phyloP scores from a whole-genome alignment of 2,113 vertebrate species.

The Hippocampus comes region DNA sequence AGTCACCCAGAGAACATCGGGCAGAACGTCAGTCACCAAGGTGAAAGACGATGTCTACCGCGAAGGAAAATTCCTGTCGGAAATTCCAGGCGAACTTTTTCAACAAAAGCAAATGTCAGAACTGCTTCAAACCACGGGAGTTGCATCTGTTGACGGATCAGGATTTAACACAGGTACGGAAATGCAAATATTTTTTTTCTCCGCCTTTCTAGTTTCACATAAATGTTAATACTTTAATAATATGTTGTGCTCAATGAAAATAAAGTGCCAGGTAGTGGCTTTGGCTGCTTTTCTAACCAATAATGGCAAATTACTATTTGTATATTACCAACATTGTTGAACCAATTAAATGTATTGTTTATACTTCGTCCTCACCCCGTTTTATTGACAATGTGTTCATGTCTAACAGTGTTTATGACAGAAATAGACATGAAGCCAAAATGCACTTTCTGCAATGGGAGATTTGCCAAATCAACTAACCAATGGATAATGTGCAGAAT shows the following conservation, averaged over 20 bases:
- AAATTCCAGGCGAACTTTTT: conserved; percentile 83
- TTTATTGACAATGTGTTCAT: background rate
- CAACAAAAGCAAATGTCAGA: conserved; percentile 83
- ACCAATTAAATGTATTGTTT: background rate
- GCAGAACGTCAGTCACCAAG: background rate
- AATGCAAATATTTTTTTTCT: too few species aligned
- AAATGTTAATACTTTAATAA: background rate
- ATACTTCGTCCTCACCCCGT: background rate
- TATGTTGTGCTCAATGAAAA: background rate
- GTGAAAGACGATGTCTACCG: conserved; percentile 67
- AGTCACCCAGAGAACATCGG: background rate
- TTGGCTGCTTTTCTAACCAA: background rate
- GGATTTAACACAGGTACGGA: conserved; percentile 75
- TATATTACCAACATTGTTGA: background rate
- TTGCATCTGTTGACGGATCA: conserved; percentile 79
- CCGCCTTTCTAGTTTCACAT: background rate
- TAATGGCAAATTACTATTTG: background rate
- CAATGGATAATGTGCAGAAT: background rate
- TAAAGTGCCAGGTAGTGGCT: background rate
- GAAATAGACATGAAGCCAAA: background rate
- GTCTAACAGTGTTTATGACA: background rate
- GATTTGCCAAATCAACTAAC: background rate
- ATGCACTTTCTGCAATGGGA: background rate
- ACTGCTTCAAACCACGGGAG: conserved; percentile 80
- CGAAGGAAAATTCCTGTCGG: conserved; percentile 77